Percentiles rank a stretch among this genome's conserved stretches.
These are phyloP conservation scores for Cephus runcator DNA, from an alignment of 2,888 invertebrate genomes.

Conservation along the genomic window DNA sequence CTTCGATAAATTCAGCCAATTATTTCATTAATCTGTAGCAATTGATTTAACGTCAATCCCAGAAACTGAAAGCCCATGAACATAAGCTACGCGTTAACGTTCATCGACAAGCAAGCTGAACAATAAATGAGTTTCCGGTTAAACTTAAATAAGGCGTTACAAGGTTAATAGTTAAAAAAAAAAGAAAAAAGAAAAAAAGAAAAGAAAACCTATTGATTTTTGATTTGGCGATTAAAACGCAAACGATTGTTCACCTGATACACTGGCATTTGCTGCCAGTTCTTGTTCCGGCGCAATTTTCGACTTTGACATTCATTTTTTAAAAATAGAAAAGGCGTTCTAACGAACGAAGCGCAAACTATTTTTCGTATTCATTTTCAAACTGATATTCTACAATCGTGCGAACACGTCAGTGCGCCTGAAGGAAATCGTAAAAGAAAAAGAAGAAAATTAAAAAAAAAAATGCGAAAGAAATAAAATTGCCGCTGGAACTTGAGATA, in stretches of 20 bases:
- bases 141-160: slow-evolving; percentile 19
- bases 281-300: background rate
- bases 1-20: background rate
- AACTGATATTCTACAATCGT: background rate
- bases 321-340: background rate
- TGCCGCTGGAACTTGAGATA: slow-evolving; percentile 47
- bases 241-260: slow-evolving; percentile 21
- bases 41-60: background rate
- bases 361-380: background rate
- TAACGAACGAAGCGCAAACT: background rate
- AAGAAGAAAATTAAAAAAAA: background rate
- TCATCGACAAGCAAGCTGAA: slow-evolving; percentile 45
- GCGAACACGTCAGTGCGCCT: background rate
- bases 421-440: background rate
- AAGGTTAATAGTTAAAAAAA: slow-evolving; percentile 10
- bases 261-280: background rate
- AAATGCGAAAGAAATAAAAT: slow-evolving; percentile 12
- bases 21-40: background rate
- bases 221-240: slow-evolving; percentile 15
- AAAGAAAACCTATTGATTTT: slow-evolving; percentile 15
- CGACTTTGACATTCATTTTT: background rate
- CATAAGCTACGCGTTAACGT: slow-evolving; percentile 54
- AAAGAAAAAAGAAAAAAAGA: slow-evolving; percentile 14
- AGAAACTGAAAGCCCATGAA: background rate
- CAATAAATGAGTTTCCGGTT: slow-evolving; percentile 22